Evolutionary conservation across 2,888 invertebrate species (phyloP).

Genomic region (Apamea crenata): DNA sequence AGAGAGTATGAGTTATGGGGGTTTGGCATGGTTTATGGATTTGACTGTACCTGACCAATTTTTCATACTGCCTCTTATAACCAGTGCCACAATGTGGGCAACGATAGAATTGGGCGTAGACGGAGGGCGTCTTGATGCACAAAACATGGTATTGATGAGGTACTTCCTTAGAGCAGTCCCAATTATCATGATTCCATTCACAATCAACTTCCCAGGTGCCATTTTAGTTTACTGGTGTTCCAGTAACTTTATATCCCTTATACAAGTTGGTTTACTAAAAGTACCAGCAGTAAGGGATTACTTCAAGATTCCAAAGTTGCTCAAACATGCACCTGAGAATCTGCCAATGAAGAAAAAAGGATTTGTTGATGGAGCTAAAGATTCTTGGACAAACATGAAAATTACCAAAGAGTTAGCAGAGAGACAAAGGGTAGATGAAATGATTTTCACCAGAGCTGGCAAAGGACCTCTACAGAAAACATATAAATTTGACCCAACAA

Average conservation of each 20-base stretch:
- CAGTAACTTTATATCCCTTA: constrained; percentile 95
- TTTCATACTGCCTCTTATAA: constrained; percentile 96
- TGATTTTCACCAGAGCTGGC: constrained; percentile 95
- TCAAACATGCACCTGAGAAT: constrained; percentile 89
- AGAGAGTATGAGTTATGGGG: constrained; percentile 96
- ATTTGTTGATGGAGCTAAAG: constrained; percentile 94
- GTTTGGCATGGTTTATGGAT: constrained; percentile 98
- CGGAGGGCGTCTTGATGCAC: constrained; percentile 91
- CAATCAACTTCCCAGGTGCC: constrained; percentile 96
- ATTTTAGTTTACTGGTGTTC: constrained; percentile 97
- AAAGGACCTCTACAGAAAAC: constrained; percentile 96
- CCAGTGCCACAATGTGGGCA: constrained; percentile 94
- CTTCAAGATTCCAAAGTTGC: constrained; percentile 93
- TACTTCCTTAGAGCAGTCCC: constrained; percentile 95
- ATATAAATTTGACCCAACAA: constrained; percentile 95
- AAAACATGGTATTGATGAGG: constrained; percentile 93
- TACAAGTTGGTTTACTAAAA: constrained; percentile 94
- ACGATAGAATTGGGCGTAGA: constrained; percentile 97
- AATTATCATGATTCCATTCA: constrained; percentile 95
- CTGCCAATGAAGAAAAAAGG: constrained; percentile 93
- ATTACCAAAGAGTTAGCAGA: constrained; percentile 94
- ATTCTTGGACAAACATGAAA: constrained; percentile 96
- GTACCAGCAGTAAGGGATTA: constrained; percentile 93
- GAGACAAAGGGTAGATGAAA: constrained; percentile 93
- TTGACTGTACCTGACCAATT: constrained; percentile 97